These are phyloP conservation scores for Venustaconcha ellipsiformis DNA, from an alignment of 1,140 invertebrate genomes.

Conservation along the genomic window DNA sequence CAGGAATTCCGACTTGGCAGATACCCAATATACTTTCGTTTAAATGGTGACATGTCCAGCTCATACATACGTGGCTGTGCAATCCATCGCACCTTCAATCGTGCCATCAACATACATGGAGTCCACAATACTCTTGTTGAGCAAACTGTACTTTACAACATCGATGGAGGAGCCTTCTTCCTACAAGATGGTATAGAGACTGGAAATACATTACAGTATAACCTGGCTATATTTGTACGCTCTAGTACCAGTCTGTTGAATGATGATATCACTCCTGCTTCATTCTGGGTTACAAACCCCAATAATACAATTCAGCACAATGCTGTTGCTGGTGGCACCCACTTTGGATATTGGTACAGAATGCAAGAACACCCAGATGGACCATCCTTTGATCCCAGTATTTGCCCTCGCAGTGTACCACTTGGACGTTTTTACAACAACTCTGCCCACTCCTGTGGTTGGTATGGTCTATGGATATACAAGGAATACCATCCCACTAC, in stretches of 20 bases:
- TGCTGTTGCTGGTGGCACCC: constrained; percentile 61
- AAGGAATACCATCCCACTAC: constrained; percentile 46
- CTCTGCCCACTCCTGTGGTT: constrained; percentile 61
- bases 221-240: constrained; percentile 61
- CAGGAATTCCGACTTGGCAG: constrained; percentile 57
- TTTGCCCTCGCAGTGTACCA: constrained; percentile 53
- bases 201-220: constrained; percentile 61
- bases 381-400: constrained; percentile 47
- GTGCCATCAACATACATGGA: constrained; percentile 57
- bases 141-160: constrained; percentile 50
- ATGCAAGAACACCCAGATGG: constrained; percentile 59
- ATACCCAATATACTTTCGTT: constrained; percentile 59
- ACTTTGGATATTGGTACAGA: constrained; percentile 66
- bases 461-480: constrained; percentile 66
- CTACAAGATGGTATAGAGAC: constrained; percentile 66
- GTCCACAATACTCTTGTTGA: constrained; percentile 48
- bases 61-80: constrained; percentile 52
- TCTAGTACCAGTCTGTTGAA: constrained; percentile 60
- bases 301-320: constrained; percentile 63
- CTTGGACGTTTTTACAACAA: constrained; percentile 59
- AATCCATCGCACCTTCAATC: constrained; percentile 55
- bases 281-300: constrained; percentile 63
- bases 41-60: constrained; percentile 46
- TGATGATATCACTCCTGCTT: constrained; percentile 65
- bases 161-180: constrained; percentile 65